Conservation (phyloP, 2,888 invertebrate genomes). For the Xylophagus ater region DNA sequence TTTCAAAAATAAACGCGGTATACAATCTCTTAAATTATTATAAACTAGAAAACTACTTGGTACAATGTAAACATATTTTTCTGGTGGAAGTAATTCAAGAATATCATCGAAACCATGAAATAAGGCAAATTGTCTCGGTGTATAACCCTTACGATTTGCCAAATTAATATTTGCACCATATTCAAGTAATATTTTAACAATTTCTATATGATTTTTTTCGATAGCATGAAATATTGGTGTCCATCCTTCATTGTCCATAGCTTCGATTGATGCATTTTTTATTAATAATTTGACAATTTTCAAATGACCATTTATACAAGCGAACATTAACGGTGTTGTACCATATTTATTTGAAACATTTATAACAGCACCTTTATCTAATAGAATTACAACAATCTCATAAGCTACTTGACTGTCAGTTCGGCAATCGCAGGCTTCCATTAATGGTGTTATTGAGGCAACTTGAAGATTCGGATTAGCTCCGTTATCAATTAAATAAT, state of each 20-base stretch:
- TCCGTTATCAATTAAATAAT: conserved; percentile 24
- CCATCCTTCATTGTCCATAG: conserved; percentile 32
- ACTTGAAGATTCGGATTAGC: conserved; percentile 30
- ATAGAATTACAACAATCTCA: conserved; percentile 26
- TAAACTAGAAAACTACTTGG: conserved; percentile 31
- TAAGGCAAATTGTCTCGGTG: conserved; percentile 32
- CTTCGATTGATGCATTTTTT: conserved; percentile 29
- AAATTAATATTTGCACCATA: conserved; percentile 26
- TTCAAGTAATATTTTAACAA: conserved; percentile 27
- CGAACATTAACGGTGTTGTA: conserved; percentile 34
- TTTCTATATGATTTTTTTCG: conserved; percentile 30
- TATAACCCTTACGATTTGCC: conserved; percentile 31
- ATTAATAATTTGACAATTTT: conserved; percentile 27
- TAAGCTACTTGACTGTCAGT: conserved; percentile 21
- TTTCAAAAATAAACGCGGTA: conserved; percentile 34
- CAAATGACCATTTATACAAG: conserved; percentile 29
- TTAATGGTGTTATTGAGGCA: conserved; percentile 30
- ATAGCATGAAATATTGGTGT: conserved; percentile 37
- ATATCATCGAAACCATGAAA: conserved; percentile 34
- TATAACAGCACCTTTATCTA: conserved; percentile 26
- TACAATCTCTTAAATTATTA: conserved; percentile 29
- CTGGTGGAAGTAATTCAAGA: conserved; percentile 28
- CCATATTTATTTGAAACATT: conserved; percentile 34
- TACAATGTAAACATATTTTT: conserved; percentile 23
- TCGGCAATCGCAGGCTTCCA: conserved; percentile 28